These are phyloP conservation scores for Chaetogeoica ovagalla DNA, from an alignment of 2,888 invertebrate genomes.

Conservation along the genomic window DNA sequence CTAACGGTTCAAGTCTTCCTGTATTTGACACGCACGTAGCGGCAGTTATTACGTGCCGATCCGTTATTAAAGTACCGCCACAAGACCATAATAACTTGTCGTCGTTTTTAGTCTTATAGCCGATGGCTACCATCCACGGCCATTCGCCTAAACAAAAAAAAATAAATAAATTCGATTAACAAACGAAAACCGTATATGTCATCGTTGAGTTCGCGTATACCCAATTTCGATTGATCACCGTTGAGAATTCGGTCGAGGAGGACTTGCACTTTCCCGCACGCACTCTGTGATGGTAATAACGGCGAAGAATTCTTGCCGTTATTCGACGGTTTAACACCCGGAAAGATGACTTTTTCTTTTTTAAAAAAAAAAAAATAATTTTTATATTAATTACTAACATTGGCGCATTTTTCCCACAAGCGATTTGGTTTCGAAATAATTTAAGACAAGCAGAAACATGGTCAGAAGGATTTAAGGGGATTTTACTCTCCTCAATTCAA, in stretches of 20 bases:
- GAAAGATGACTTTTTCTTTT: neutral
- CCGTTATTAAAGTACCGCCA: conserved; percentile 16
- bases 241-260: neutral
- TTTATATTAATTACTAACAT: too few relatives aligned
- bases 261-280: neutral
- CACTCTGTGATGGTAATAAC: neutral
- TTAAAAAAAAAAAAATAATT: neutral
- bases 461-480: too few relatives aligned
- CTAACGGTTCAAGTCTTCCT: conserved; percentile 65
- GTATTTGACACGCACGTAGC: conserved; percentile 63
- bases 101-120: conserved; percentile 63
- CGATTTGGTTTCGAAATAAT: too few relatives aligned
- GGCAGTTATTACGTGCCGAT: conserved; percentile 17
- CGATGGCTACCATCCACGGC: conserved; percentile 79
- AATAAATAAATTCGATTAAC: neutral
- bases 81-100: conserved; percentile 57
- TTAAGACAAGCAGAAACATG: too few relatives aligned
- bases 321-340: neutral
- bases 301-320: neutral
- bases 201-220: neutral
- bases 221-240: neutral
- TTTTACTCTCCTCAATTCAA: too few relatives aligned
- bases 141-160: conserved; percentile 66
- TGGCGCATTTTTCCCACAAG: too few relatives aligned
- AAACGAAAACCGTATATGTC: neutral